A percentile compares a stretch with the other conserved stretches of the same genome.
Conservation (phyloP, 2,888 invertebrate genomes). For the Tetragonula carbonaria region DNA sequence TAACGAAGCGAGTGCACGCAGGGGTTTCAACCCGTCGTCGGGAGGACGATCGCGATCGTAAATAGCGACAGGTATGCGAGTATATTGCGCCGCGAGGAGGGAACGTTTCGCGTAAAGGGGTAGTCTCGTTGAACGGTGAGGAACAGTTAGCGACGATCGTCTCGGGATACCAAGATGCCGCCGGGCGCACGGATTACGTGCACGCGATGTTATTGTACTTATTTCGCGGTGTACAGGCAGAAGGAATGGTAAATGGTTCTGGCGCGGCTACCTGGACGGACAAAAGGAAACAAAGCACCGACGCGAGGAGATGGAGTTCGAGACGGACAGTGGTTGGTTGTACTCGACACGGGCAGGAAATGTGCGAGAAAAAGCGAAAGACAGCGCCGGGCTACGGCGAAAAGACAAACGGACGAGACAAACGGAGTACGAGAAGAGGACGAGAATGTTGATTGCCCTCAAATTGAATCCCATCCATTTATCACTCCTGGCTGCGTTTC, state of each 20-base stretch:
- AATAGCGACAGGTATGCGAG: constrained; percentile 50
- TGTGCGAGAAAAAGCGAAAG: constrained; percentile 72
- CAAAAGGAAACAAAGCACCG: constrained; percentile 14
- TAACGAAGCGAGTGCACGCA: constrained; percentile 43
- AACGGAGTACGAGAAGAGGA: constrained; percentile 71
- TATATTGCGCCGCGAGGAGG: constrained; percentile 11
- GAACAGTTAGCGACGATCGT: constrained; percentile 22
- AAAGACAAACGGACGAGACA: constrained; percentile 69
- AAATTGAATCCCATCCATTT: constrained; percentile 82
- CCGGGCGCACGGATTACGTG: constrained; percentile 18
- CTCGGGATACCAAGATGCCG: constrained; percentile 48
- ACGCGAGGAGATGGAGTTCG: not conserved
- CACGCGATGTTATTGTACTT: constrained; percentile 64
- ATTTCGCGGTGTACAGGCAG: constrained; percentile 35
- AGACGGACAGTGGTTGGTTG: constrained; percentile 5
- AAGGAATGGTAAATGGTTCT: constrained; percentile 47
- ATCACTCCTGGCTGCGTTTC: constrained; percentile 74
- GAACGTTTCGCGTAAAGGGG: constrained; percentile 40
- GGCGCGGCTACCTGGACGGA: constrained; percentile 7
- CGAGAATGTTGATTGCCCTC: constrained; percentile 83
- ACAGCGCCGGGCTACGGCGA: constrained; percentile 61
- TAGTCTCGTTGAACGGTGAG: constrained; percentile 16
- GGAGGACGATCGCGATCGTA: constrained; percentile 33
- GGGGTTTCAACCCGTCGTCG: constrained; percentile 1
- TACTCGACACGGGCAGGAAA: constrained; percentile 70